Evolutionary conservation across 2,113 vertebrate species (phyloP), one percentile per base, ranked within the genome.

Genomic region (Polypterus bichir): DNA sequence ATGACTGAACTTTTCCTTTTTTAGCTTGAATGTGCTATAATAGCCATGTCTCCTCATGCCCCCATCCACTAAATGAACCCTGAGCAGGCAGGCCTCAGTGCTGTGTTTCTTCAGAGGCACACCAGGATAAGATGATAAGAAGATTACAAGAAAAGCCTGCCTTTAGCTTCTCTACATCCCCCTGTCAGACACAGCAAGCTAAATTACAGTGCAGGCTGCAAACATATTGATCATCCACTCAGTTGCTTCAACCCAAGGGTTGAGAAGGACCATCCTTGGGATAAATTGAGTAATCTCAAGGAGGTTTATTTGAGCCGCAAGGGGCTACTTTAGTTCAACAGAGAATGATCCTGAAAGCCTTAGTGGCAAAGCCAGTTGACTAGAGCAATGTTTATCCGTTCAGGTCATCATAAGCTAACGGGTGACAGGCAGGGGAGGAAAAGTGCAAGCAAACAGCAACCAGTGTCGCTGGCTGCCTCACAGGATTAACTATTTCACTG

Each of bases 91-190:
- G 27, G 27, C 27, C 27, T 27, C 27, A 27, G 27, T 27, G 3
- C 55, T 9, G 5, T 9, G 54, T 49, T 73, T 75, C 75, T 79
- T 80, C 76, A 82, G 73, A 81, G 78, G 76, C 76, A 80, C 81
- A 81, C 77, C 72, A 75, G 83, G 72, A 76, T 76, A 76, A 85
- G 77, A 79, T 81, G 81, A 85, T 86, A 87, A 86, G 83, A 83
- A 85, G 84, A 88, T 87, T 86, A 87, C 81, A 81, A 86, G 75
- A 72, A 85, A 86, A 83, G 76, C 80, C 78, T 80, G 76, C 81
- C 79, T 81, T 83, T 80, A 83, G 75, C 76, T 73, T 80, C 81
- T 78, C 81, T 70, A 77, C 79, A 78, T 78, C 79, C 75, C 72
- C 4, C 56, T 57, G 54, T 82, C 79, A 79, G 76, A 80, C 66